A percentile compares a stretch with the other conserved stretches of the same genome.
phyloP scores from a whole-genome alignment of 2,888 invertebrate genomes.

The Junonia oenone region DNA sequence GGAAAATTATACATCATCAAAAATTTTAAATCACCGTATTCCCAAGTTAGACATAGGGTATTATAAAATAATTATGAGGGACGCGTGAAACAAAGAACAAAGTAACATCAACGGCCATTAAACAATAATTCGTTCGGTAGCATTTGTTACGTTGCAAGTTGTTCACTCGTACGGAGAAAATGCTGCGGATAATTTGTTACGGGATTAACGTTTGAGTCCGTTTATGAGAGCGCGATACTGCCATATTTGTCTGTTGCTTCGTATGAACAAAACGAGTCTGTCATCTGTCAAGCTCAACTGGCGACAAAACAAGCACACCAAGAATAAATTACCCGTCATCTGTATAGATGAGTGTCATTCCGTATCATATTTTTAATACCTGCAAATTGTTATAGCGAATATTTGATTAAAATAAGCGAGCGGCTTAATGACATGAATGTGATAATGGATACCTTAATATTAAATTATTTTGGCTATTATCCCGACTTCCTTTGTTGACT shows the following conservation, averaged over 20 bases:
- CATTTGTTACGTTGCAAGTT: slow-evolving; percentile 37
- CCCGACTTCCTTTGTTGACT: background rate
- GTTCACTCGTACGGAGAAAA: slow-evolving; percentile 49
- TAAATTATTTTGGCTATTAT: background rate
- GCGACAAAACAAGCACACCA: slow-evolving; percentile 63
- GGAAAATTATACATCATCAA: too few relatives aligned
- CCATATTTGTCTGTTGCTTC: slow-evolving; percentile 70
- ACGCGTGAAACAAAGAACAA: slow-evolving; percentile 6
- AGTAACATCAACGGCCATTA: slow-evolving; percentile 10
- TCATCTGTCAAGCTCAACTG: slow-evolving; percentile 73
- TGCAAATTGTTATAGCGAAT: slow-evolving; percentile 17
- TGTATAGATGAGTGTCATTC: slow-evolving; percentile 58
- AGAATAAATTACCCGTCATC: slow-evolving; percentile 55
- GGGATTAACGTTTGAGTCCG: slow-evolving; percentile 69
- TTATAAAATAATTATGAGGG: background rate
- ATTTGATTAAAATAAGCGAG: background rate
- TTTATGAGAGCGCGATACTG: slow-evolving; percentile 66
- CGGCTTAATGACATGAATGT: background rate
- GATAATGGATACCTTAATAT: background rate
- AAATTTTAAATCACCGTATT: too few relatives aligned
- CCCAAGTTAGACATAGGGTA: background rate
- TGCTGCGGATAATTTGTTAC: slow-evolving; percentile 59
- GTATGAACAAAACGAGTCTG: slow-evolving; percentile 50
- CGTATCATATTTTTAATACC: slow-evolving; percentile 38
- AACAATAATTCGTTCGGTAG: slow-evolving; percentile 11